A percentile compares a stretch with the other conserved stretches of the same genome.
These are phyloP conservation scores for Drosophila prolongata DNA, from an alignment of 2,888 invertebrate species.

Conservation along the genomic window DNA sequence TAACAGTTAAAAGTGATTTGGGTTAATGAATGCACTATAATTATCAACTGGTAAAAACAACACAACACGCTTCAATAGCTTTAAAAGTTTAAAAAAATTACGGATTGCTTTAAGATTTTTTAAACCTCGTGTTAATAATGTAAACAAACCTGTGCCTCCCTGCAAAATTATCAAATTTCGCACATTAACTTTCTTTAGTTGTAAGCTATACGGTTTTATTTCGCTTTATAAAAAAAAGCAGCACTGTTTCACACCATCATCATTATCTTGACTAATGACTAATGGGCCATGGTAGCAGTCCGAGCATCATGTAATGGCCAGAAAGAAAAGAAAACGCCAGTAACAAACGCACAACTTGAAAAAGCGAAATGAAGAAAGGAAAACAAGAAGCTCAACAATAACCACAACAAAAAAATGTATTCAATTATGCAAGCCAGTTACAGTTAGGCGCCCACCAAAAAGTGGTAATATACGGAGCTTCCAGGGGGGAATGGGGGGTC, in stretches of 20 bases:
- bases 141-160: no score
- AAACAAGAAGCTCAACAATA: constrained; percentile 30
- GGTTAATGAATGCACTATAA: neutral
- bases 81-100: no score
- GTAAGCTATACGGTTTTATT: neutral
- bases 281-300: constrained; percentile 37
- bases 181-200: constrained; percentile 2
- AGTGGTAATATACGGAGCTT: constrained; percentile 5
- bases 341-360: constrained; percentile 25
- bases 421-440: constrained; percentile 63
- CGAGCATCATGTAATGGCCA: constrained; percentile 50
- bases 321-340: constrained; percentile 17
- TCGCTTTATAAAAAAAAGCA: constrained; percentile 3
- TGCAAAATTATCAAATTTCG: no score
- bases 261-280: constrained; percentile 40
- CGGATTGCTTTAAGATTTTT: no score
- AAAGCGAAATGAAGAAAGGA: constrained; percentile 30
- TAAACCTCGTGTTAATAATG: no score
- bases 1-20: neutral
- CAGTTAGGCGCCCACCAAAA: constrained; percentile 38
- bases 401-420: constrained; percentile 22
- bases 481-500: constrained; percentile 11
- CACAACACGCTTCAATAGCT: no score
- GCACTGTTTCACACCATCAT: constrained; percentile 36
- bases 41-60: neutral